Evolutionary conservation across 2,113 vertebrate genomes (phyloP), one percentile per base, ranked within the genome.

Genomic region (Sorex fumeus): DNA sequence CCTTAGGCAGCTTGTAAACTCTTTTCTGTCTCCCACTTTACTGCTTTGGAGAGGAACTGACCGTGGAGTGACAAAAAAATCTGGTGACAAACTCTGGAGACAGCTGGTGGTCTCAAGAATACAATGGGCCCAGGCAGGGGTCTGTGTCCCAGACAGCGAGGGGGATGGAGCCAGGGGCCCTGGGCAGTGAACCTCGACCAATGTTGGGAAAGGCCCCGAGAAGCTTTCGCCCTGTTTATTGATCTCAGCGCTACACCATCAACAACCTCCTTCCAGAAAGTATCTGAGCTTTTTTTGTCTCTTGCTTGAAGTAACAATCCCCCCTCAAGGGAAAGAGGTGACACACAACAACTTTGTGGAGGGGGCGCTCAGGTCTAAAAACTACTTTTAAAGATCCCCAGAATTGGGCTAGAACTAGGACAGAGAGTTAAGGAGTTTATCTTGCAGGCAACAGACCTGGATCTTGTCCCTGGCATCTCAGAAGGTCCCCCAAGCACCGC

Each of bases 141-240:
- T 25, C 66, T 78, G n/a, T 19, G 43, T 30, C 53, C 74, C n/a
- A 82, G 21, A 53, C 57, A 62, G 15, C 19, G 40, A 60, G 30
- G 9, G 62, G 27, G 30, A 21, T 3, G 4, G 32, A 47, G 11
- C 16, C 3, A 19, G 21, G 64, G 19, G n/a, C 87, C 27, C 4
- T 67, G 16, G 9, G 47, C 10, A 27, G 0, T 30, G n/a, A 60
- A 16, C 75, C n/a, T 50, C 23, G 27, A 64, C 6, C 4, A 2
- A 13, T 0, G 21, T 6, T 10, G 18, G 19, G 45, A 82, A 84
- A 67, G n/a, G 27, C 8, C 4, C 3, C 1, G 0, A n/a, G n/a
- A n/a, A n/a, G n/a, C n/a, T n/a, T n/a, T n/a, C n/a, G n/a, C n/a
- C n/a, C n/a, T n/a, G n/a, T n/a, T n/a, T n/a, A n/a, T n/a, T n/a